Evolutionary conservation across 2,888 invertebrate genomes (phyloP), one percentile per base, ranked within the genome.

Genomic region (Deilephila porcellus): DNA sequence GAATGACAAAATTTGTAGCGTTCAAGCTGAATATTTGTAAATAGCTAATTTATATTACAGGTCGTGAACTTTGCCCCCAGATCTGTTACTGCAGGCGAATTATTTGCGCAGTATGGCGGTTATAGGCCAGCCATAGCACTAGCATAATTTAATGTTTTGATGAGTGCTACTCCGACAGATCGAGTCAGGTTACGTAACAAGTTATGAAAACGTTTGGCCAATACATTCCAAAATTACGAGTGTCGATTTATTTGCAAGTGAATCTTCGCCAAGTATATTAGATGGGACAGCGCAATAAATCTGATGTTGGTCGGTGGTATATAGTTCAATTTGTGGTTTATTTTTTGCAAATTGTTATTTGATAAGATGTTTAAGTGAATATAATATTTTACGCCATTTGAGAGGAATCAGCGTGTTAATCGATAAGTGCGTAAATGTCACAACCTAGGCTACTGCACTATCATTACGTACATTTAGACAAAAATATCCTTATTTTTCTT

Each of bases 81-180:
- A 5, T 4, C 14, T 60, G 5, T 29, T 52, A 19, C 25, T 67
- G 45, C 6, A 45, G 7, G 14, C 52, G 17, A 45, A 52, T 25
- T 67, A 0, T 67, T 67, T 67, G 45, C 32, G 32, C 67, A 52
- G 37, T 64, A 20, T 11, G 64, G 25, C 14, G 67, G 14, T 67
- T 25, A 20, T 29, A 60, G 60, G 29, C 20, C 45, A 37, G 20
- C 37, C 8, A 64, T 64, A 14, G 52, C 67, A 67, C 25, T 52
- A 25, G 67, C 25, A 67, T 52, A 67, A 67, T 67, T 67, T 67
- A 45, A 67, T 67, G 29, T 67, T 67, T 67, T 67, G 67, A 67
- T 67, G 52, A 32, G 6, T 34, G 25, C 67, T 64, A 20, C 63
- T 52, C 25, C 67, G 52, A 67, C 45, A 52, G 52, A 52, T 52